Conservation (phyloP, 1,140 invertebrate genomes). For the Epicauta chinensis region DNA sequence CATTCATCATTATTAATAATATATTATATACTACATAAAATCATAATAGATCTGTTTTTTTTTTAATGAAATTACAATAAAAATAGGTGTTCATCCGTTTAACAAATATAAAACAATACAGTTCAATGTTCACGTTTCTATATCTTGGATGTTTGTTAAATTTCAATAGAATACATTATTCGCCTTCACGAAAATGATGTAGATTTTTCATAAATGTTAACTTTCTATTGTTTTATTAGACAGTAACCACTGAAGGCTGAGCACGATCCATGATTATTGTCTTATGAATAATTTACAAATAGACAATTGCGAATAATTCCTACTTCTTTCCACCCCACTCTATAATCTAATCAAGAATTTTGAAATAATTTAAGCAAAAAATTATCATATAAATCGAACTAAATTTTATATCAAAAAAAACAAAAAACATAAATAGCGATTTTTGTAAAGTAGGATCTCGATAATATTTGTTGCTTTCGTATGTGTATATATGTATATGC, state of each 20-base stretch:
- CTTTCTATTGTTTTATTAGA: constrained; percentile 27
- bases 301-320: constrained; percentile 16
- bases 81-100: no score
- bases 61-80: no score
- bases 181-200: constrained; percentile 29
- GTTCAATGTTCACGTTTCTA: constrained; percentile 15
- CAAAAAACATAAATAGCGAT: no score
- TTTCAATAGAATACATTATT: constrained; percentile 30
- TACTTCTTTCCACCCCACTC: background rate
- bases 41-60: no score
- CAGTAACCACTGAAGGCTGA: constrained; percentile 13
- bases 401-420: no score
- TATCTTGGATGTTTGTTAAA: constrained; percentile 19
- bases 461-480: no score
- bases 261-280: constrained; percentile 25
- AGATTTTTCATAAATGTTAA: constrained; percentile 31
- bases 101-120: no score
- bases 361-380: no score
- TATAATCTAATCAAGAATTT: background rate
- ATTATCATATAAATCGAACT: no score
- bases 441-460: no score
- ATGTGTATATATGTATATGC: constrained; percentile 25
- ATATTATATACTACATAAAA: no score
- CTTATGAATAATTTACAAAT: constrained; percentile 30
- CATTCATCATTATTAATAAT: no score